Evolutionary conservation across 2,888 invertebrate species (phyloP).

Genomic region (Apodemia zela): DNA sequence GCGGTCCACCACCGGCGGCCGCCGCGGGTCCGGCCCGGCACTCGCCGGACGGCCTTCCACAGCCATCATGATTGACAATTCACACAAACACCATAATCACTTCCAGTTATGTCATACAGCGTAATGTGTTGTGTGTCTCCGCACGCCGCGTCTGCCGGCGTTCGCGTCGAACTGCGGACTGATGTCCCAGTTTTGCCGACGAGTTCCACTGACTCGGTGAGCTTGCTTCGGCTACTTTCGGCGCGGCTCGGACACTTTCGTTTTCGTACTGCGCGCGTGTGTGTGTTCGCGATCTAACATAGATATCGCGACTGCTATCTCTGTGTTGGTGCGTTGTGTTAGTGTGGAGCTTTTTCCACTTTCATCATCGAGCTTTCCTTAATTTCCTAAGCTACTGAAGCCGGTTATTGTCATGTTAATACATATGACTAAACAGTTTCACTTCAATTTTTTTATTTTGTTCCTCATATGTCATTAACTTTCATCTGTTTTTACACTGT

Average conservation of each 20-base stretch:
- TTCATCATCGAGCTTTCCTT: constrained; percentile 72
- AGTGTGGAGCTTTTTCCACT: constrained; percentile 69
- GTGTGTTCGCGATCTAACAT: constrained; percentile 37
- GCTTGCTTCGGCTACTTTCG: constrained; percentile 77
- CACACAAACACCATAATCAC: constrained; percentile 73
- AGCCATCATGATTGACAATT: constrained; percentile 72
- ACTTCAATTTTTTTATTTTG: neutral
- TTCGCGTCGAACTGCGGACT: constrained; percentile 79
- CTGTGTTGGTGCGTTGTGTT: constrained; percentile 34
- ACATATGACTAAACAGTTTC: constrained; percentile 19
- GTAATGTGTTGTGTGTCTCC: constrained; percentile 51
- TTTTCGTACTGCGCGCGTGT: constrained; percentile 69
- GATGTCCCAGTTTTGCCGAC: constrained; percentile 83
- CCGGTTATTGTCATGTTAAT: constrained; percentile 51
- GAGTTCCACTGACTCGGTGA: constrained; percentile 79
- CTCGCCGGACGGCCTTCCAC: constrained; percentile 73
- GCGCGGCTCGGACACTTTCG: constrained; percentile 75
- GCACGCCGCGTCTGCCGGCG: constrained; percentile 68
- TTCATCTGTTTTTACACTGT: neutral
- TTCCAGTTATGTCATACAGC: constrained; percentile 73
- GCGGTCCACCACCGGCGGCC: constrained; percentile 52
- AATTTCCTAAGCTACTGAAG: constrained; percentile 68
- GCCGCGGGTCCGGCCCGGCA: constrained; percentile 54
- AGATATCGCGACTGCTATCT: constrained; percentile 9
- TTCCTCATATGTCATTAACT: neutral